phyloP scores from a whole-genome alignment of 2,113 vertebrate genomes.

The Nesogale talazaci region DNA sequence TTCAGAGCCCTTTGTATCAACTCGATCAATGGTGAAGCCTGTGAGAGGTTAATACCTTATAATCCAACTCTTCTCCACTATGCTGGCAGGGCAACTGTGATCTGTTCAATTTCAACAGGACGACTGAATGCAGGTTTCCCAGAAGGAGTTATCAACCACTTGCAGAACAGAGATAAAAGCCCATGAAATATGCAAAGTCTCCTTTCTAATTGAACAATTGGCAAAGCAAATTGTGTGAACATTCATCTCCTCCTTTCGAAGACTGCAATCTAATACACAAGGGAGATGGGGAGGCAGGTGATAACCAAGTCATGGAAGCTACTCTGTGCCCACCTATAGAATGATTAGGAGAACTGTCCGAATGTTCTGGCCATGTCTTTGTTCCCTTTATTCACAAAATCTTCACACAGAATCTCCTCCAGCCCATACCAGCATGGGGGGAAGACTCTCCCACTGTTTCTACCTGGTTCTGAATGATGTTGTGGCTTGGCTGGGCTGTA shows the following conservation, averaged over 20 bases:
- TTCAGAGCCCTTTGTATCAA: conserved; percentile 31
- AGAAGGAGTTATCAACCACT: conserved; percentile 39
- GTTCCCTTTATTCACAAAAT: not conserved
- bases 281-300: not conserved
- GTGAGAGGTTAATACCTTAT: not conserved
- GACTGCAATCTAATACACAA: not conserved
- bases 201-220: conserved; percentile 67
- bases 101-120: not conserved
- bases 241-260: conserved; percentile 46
- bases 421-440: not conserved
- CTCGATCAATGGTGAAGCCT: conserved; percentile 12
- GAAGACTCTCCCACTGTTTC: not conserved
- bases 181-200: conserved; percentile 56
- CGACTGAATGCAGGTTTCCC: not conserved
- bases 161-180: conserved; percentile 61
- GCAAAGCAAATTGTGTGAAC: conserved; percentile 53
- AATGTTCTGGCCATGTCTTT: not conserved
- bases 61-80: not conserved
- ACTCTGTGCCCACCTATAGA: not conserved
- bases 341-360: conserved; percentile 18
- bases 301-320: not conserved
- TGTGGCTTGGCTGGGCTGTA: not conserved
- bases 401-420: not conserved
- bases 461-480: not conserved
- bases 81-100: not conserved